Percentiles rank a stretch among this genome's conserved stretches.
phyloP scores from a whole-genome alignment of 1,140 invertebrate genomes.

The Microplitis mediator region DNA sequence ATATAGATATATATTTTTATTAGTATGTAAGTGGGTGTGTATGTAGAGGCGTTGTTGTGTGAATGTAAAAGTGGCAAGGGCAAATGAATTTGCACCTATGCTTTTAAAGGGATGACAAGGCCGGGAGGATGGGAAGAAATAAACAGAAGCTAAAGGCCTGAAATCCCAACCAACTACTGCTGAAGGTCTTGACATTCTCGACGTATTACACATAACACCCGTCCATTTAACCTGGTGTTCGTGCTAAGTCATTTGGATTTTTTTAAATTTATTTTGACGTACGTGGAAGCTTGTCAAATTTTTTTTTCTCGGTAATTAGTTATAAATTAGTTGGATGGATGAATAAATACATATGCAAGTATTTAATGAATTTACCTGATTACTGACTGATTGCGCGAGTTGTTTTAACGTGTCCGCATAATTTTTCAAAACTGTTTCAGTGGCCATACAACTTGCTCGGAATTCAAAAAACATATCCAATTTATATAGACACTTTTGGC shows the following conservation, averaged over 20 bases:
- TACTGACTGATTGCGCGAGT: conserved; percentile 69
- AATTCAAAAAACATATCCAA: conserved; percentile 73
- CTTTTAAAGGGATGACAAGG: conserved; percentile 19
- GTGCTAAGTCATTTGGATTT: too few relatives aligned
- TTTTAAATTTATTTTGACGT: too few relatives aligned
- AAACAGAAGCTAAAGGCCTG: neutral
- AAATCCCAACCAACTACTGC: too few relatives aligned
- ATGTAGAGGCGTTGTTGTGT: neutral
- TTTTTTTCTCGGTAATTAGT: neutral
- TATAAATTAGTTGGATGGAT: too few relatives aligned
- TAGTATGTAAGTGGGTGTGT: neutral
- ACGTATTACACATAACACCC: too few relatives aligned
- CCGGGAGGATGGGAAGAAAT: conserved; percentile 3
- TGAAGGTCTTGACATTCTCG: too few relatives aligned
- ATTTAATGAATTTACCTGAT: conserved; percentile 60
- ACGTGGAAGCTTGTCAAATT: neutral
- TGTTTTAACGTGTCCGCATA: conserved; percentile 71
- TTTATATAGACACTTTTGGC: conserved; percentile 69
- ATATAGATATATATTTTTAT: too few relatives aligned
- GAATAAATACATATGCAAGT: neutral
- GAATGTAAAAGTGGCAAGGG: neutral
- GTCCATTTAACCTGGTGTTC: too few relatives aligned
- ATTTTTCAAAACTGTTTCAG: conserved; percentile 70
- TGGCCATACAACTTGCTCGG: conserved; percentile 68
- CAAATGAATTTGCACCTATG: conserved; percentile 11